Evolutionary conservation across 2,113 vertebrate genomes (phyloP).

Genomic region (Urocitellus parryii): DNA sequence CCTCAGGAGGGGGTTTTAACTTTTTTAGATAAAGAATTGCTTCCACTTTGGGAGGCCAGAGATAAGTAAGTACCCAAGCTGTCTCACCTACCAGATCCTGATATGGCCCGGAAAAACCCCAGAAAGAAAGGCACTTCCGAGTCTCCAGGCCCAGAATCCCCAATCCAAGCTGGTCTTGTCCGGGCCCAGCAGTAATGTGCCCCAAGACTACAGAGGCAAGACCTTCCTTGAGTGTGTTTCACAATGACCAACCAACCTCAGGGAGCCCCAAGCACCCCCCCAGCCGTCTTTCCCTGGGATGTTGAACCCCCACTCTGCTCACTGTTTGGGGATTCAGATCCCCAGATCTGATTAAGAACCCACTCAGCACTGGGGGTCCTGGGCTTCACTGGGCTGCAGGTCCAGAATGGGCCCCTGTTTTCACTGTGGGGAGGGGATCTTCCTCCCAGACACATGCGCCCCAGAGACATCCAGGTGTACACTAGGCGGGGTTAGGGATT

Average conservation of each 20-base stretch:
- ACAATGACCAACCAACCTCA: neutral
- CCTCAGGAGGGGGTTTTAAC: neutral
- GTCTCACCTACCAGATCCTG: neutral
- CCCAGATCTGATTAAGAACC: neutral
- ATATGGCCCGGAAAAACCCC: neutral
- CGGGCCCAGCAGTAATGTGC: neutral
- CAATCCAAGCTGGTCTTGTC: neutral
- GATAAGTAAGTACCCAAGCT: conserved; percentile 3
- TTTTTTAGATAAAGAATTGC: neutral
- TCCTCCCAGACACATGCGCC: neutral
- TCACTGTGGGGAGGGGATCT: neutral
- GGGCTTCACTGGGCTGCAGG: too few species aligned
- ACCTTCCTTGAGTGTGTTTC: neutral
- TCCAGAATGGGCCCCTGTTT: neutral
- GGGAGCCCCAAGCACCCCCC: neutral
- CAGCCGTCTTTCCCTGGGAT: neutral
- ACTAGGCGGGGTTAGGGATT: neutral
- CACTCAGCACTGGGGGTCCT: neutral
- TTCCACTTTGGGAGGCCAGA: neutral
- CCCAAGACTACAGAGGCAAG: neutral
- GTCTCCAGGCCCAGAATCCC: neutral
- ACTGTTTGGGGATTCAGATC: neutral
- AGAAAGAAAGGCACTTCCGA: neutral
- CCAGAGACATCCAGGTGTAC: conserved; percentile 13
- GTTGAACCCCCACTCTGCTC: neutral